These are phyloP conservation scores for Pantherophis vulpinus DNA, from an alignment of 2,797 vertebrate genomes.

Conservation along the genomic window DNA sequence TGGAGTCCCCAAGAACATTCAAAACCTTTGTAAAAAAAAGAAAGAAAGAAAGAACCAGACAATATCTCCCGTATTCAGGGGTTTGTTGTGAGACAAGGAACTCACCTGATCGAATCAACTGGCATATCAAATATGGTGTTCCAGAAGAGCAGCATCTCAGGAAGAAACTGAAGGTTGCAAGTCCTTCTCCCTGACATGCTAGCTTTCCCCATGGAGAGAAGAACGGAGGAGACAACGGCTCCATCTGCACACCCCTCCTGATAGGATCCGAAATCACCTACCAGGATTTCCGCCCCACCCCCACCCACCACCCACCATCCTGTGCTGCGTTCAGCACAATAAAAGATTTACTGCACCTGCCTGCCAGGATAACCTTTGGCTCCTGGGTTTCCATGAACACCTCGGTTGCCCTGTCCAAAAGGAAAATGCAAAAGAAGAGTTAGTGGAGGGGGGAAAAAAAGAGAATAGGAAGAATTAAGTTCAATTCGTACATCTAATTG, in stretches of 20 bases:
- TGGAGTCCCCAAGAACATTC: background rate
- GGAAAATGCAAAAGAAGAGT: constrained; percentile 12
- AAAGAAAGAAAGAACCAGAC: background rate
- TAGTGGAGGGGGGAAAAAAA: background rate
- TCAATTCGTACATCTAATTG: background rate
- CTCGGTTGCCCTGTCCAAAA: constrained; percentile 83
- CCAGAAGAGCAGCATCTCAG: background rate
- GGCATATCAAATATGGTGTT: background rate
- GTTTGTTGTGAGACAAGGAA: background rate
- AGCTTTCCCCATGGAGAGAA: background rate
- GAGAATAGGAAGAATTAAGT: background rate
- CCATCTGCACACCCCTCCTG: background rate
- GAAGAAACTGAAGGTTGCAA: background rate
- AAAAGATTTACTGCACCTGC: constrained; percentile 99
- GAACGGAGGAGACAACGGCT: background rate
- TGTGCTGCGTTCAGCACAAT: constrained; percentile 77
- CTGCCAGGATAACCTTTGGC: constrained; percentile 99
- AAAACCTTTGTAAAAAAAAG: background rate
- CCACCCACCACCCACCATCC: constrained; percentile 57
- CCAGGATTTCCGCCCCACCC: constrained; percentile 59
- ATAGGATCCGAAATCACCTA: constrained; percentile 23
- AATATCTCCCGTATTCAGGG: background rate
- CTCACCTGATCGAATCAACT: background rate
- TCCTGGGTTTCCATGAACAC: constrained; percentile 89
- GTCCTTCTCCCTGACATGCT: background rate